These are phyloP conservation scores for Orchesellides sinensis DNA, from an alignment of 2,888 invertebrate species.

Conservation along the genomic window DNA sequence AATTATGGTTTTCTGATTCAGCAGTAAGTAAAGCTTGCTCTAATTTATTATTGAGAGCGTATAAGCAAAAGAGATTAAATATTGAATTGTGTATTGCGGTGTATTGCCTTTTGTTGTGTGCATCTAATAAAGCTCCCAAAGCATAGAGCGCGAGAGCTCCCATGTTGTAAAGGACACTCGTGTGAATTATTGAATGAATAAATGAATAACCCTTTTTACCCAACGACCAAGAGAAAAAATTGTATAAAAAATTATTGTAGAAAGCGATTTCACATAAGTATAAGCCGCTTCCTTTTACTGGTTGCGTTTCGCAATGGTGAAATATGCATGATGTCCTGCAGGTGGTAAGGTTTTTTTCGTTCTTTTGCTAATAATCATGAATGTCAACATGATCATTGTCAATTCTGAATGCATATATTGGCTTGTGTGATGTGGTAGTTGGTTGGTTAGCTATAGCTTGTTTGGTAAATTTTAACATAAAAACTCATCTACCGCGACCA, in stretches of 20 bases:
- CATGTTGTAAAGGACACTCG: background rate
- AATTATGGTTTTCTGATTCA: background rate
- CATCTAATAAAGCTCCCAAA: background rate
- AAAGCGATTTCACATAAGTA: background rate
- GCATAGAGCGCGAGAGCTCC: background rate
- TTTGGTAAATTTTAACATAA: slow-evolving; percentile 6
- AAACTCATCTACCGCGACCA: slow-evolving; percentile 9
- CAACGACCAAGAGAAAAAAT: too few species aligned
- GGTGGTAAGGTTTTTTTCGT: too few species aligned
- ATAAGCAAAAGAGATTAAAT: slow-evolving; percentile 45
- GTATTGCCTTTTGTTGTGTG: background rate
- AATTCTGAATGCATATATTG: slow-evolving; percentile 33
- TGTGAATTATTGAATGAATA: slow-evolving; percentile 46
- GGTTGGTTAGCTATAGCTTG: background rate
- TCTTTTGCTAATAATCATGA: slow-evolving; percentile 34
- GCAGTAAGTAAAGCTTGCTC: too few species aligned
- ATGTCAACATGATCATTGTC: slow-evolving; percentile 63
- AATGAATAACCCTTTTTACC: slow-evolving; percentile 1
- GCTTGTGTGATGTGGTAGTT: background rate
- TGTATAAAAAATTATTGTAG: background rate
- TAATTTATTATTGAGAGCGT: background rate
- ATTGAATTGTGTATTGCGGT: slow-evolving; percentile 26
- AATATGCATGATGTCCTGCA: too few species aligned
- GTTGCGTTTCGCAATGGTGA: background rate
- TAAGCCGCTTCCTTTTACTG: background rate